Base-by-base conservation (phyloP, 1,140 invertebrate genomes). In the Radopholus similis region DNA sequence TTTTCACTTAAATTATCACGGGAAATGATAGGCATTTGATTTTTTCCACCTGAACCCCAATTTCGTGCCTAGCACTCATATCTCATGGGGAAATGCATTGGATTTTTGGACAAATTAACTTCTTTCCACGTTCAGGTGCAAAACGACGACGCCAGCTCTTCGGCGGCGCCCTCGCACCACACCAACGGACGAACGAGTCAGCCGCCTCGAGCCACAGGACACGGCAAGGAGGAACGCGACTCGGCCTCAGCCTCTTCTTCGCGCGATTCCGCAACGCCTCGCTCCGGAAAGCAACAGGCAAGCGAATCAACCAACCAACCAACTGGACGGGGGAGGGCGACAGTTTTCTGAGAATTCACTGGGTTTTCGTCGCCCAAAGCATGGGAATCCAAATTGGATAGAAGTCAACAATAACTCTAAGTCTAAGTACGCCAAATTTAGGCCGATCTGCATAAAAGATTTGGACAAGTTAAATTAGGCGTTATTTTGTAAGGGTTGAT, bases 201-300 rank as follows among this genome's bases (percentile, higher is more conserved):
- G 38, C 70, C 32, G 4, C 26, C 35, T 34, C 44, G 42, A 54
- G 40, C n/a, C 30, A 72, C 26, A 53, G 40, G 42, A n/a, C 63
- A 37, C 30, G 30, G 13, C 9, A 77, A 73, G 28, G 73, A 74
- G 63, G 30, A 74, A 71, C 62, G 54, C 40, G 58, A 66, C 71
- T 23, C 75, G 62, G 35, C 59, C 28, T 75, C 73, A 13, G 65
- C 55, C 4, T 55, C 56, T 5, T 74, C 73, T 2, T 75, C 73
- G 2, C 32, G 73, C 15, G 73, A 75, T 51, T 73, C 75, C 15
- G 64, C 73, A 13, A 75, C 73, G 8, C 73, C 73, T 15, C 54
- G 74, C 26, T 75, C 75, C 30, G n/a, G 28, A 18, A 78, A 60
- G 23, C 70, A 35, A 23, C 68, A 77, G 55, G 64, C 23, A 53